Conservation (phyloP, 2,888 invertebrate species). For the Hoplodrina blanda region DNA sequence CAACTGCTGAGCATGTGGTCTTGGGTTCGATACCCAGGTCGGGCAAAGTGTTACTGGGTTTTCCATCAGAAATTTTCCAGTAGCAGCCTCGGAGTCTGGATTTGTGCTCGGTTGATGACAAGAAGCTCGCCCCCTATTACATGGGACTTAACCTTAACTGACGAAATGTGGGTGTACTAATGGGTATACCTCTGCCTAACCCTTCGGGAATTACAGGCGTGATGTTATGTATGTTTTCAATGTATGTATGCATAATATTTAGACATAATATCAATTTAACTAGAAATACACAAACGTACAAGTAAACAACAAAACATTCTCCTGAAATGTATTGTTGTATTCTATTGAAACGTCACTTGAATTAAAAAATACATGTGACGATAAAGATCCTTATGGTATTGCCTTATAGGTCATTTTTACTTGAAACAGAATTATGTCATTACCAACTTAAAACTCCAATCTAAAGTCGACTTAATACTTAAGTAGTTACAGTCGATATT, state of each 20-base stretch:
- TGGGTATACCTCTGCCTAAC: too few relatives aligned
- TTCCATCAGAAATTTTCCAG: too few relatives aligned
- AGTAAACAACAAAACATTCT: background rate
- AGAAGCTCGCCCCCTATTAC: too few relatives aligned
- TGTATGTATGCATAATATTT: background rate
- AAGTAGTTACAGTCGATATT: background rate
- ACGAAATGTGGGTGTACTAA: too few relatives aligned
- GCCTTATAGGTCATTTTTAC: background rate
- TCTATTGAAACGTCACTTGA: background rate
- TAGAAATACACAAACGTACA: conserved; percentile 2
- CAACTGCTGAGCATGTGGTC: too few relatives aligned
- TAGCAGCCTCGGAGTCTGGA: too few relatives aligned
- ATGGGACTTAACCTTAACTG: too few relatives aligned
- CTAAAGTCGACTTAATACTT: background rate
- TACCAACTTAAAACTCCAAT: background rate
- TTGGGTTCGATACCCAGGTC: too few relatives aligned
- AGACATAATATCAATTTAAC: background rate
- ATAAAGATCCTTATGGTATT: conserved; percentile 2
- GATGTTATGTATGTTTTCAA: too few relatives aligned
- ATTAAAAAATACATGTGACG: background rate
- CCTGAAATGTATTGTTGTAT: conserved; percentile 4
- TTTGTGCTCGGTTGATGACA: too few relatives aligned
- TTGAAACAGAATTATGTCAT: background rate
- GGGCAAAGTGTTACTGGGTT: too few relatives aligned
- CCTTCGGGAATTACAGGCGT: too few relatives aligned